Evolutionary conservation across 2,113 vertebrate species (phyloP), one percentile per base, ranked within the genome.

Genomic region (Falco punctatus): DNA sequence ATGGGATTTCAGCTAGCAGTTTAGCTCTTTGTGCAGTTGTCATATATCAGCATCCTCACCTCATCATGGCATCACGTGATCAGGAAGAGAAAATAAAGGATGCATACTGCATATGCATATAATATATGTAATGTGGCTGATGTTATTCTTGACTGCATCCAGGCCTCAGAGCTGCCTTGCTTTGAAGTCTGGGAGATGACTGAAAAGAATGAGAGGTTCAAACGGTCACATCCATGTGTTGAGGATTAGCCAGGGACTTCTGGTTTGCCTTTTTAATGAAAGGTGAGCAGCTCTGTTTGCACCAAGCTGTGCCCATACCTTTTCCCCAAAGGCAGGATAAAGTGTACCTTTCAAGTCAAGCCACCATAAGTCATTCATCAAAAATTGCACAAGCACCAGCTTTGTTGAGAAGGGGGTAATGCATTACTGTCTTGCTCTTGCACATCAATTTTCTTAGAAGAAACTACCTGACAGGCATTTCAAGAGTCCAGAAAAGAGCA

Each of bases 91-190:
- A 75, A 75, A 86, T 15, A 48, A 86, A 38, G 12, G 17, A 57
- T 48, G 5, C 3, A 6, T 26, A 4, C n/a, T 51, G 62, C 59
- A 78, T 26, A 22, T 30, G 42, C 0, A 1, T 42, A 42, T 42
- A 78, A 48, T 4, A 7, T 9, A 69, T 0, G 3, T 40, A 49
- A 40, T 0, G 0, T 48, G 38, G 23, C 24, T 85, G 44, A 21
- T 49, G 44, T 33, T 77, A 24, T 14, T 70, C 79, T 33, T 61
- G 42, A 32, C 40, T 49, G 52, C 26, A 59, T 64, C 30, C 51
- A 46, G 38, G 73, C 32, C 40, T 80, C 57, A 1, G 10, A 46
- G 22, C 77, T 81, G 65, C 52, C 78, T 46, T 83, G n/a, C 44
- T 78, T 72, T 5, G 13, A 46, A 59, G 59, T 15, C 3, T 0